These are phyloP conservation scores for Timandra comae DNA, from an alignment of 2,888 invertebrate species.

Conservation along the genomic window DNA sequence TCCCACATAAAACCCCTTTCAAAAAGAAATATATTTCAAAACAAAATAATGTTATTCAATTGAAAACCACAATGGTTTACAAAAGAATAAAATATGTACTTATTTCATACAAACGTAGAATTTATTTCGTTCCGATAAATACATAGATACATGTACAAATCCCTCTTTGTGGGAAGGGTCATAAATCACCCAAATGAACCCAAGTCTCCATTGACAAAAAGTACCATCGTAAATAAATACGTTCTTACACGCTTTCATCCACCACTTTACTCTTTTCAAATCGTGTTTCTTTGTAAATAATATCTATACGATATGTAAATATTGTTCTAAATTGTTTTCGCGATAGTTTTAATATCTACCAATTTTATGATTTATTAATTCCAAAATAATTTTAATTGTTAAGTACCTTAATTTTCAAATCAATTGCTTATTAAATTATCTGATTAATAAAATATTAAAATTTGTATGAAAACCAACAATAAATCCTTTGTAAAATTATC, in stretches of 20 bases:
- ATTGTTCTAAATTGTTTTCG: slow-evolving; percentile 1
- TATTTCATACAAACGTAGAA: slow-evolving; percentile 39
- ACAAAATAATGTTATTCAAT: too few species aligned
- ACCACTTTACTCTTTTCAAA: slow-evolving; percentile 37
- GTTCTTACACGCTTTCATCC: slow-evolving; percentile 37
- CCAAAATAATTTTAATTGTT: too few species aligned
- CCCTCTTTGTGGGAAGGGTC: slow-evolving; percentile 54
- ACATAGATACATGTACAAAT: slow-evolving; percentile 33
- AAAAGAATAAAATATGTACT: slow-evolving; percentile 6
- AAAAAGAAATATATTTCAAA: too few species aligned
- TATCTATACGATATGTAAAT: slow-evolving; percentile 23
- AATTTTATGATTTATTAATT: too few species aligned
- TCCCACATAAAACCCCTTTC: too few species aligned
- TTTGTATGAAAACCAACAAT: too few species aligned
- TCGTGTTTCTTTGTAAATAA: slow-evolving; percentile 40
- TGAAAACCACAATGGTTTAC: not conserved
- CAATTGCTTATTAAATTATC: too few species aligned
- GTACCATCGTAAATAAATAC: slow-evolving; percentile 60
- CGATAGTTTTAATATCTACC: too few species aligned
- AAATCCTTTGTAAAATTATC: too few species aligned
- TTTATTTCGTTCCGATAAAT: slow-evolving; percentile 61
- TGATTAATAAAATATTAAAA: too few species aligned
- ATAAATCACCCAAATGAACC: slow-evolving; percentile 64
- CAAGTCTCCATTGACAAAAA: slow-evolving; percentile 55
- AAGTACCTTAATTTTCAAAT: too few species aligned